Conservation (phyloP, 2,797 vertebrate species). For the Hyperoplus immaculatus region DNA sequence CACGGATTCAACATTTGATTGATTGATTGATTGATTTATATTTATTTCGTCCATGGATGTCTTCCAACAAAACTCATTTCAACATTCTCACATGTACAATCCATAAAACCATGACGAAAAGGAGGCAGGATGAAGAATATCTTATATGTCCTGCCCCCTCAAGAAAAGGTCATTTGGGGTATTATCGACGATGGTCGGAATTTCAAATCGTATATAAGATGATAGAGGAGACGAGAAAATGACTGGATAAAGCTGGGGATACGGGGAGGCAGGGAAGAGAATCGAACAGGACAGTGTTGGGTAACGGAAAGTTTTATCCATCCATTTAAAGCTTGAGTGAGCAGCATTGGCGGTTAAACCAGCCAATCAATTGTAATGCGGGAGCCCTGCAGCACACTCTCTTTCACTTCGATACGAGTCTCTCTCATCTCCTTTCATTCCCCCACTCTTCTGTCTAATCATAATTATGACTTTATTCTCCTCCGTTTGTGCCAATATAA, state of each 20-base stretch:
- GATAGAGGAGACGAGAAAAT: conserved; percentile 10
- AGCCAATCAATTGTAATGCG: conserved; percentile 80
- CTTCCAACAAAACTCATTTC: too few species aligned
- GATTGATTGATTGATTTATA: too few species aligned
- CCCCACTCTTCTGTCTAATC: conserved; percentile 48
- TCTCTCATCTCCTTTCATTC: conserved; percentile 55
- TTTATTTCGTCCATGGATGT: too few species aligned
- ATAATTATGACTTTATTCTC: conserved; percentile 48
- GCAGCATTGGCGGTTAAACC: conserved; percentile 74
- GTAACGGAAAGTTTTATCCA: conserved; percentile 74
- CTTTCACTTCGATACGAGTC: conserved; percentile 50
- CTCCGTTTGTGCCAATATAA: conserved; percentile 24
- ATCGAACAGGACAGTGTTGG: conserved; percentile 41
- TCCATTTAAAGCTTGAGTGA: conserved; percentile 78
- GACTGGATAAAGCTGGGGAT: conserved; percentile 23
- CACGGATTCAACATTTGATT: conserved; percentile 22
- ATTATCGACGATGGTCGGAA: conserved; percentile 19
- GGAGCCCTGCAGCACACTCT: conserved; percentile 73
- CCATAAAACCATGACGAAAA: too few species aligned
- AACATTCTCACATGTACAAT: too few species aligned
- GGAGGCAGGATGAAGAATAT: too few species aligned
- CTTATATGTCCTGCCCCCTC: too few species aligned
- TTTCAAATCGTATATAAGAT: conserved; percentile 30
- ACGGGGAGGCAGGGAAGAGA: conserved; percentile 27
- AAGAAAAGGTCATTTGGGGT: conserved; percentile 36